A percentile compares a stretch with the other conserved stretches of the same genome.
These are phyloP conservation scores for Heliconius ismenius DNA, from an alignment of 2,888 invertebrate species.

Conservation along the genomic window DNA sequence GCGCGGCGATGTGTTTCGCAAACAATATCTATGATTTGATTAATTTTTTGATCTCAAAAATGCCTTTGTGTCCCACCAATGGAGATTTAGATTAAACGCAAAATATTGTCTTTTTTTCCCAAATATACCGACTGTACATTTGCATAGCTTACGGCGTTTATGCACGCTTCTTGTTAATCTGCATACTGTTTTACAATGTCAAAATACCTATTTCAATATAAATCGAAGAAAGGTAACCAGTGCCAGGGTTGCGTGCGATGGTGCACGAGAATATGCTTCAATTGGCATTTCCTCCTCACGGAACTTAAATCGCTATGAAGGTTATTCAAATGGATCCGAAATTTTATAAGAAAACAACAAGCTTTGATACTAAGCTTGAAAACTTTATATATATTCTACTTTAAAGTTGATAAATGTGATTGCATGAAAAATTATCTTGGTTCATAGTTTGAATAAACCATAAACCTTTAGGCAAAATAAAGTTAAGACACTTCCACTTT, in stretches of 20 bases:
- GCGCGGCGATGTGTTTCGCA: too few relatives aligned
- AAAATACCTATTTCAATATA: conserved; percentile 6
- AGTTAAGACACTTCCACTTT: too few relatives aligned
- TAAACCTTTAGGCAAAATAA: too few relatives aligned
- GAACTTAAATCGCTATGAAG: conserved; percentile 26
- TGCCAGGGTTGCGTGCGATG: conserved; percentile 31
- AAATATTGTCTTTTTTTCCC: background rate
- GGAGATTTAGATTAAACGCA: too few relatives aligned
- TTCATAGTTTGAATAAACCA: background rate
- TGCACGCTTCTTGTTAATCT: background rate
- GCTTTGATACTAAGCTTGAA: conserved; percentile 5
- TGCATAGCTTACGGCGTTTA: background rate
- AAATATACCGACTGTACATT: background rate
- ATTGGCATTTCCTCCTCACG: conserved; percentile 33
- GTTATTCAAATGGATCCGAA: conserved; percentile 20
- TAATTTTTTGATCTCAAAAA: too few relatives aligned
- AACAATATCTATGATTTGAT: too few relatives aligned
- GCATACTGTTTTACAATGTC: background rate
- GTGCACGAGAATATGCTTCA: conserved; percentile 30
- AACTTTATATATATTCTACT: background rate
- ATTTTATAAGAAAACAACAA: conserved; percentile 16
- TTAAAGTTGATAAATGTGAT: background rate
- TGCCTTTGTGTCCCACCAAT: too few relatives aligned
- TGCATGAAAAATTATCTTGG: background rate
- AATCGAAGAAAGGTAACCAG: conserved; percentile 26